Conservation (phyloP, 1,140 invertebrate species). For the roundworm (Caenorhabditis elegans) region DNA sequence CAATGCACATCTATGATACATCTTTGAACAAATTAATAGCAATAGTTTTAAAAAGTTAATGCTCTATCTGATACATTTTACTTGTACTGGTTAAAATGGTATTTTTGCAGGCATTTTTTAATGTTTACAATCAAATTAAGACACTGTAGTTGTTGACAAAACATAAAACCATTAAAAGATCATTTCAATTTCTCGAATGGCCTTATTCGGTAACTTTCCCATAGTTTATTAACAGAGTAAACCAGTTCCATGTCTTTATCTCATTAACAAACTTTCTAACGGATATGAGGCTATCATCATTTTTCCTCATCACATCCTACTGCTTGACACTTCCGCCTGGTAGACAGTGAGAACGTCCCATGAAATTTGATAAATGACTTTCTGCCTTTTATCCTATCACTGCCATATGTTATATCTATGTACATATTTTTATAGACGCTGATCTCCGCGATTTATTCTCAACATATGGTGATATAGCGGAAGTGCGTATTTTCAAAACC, state of each 20-base stretch:
- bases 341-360: neutral
- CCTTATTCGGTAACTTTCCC: neutral
- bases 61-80: too few species aligned
- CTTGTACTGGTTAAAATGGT: too few species aligned
- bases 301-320: constrained; percentile 2
- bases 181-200: too few species aligned
- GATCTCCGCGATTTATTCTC: constrained; percentile 93
- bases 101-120: too few species aligned
- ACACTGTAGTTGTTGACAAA: too few species aligned
- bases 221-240: neutral
- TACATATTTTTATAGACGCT: constrained; percentile 74
- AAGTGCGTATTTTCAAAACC: constrained; percentile 97
- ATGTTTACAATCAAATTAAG: too few species aligned
- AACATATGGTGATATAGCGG: constrained; percentile 90
- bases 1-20: too few species aligned
- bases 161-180: too few species aligned
- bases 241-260: neutral
- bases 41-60: too few species aligned
- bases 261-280: constrained; percentile 6
- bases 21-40: too few species aligned
- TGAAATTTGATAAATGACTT: constrained; percentile 32
- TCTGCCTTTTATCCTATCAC: neutral
- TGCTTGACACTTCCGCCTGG: neutral
- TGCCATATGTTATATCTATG: neutral
- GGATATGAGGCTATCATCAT: constrained; percentile 28